phyloP scores from a whole-genome alignment of 1,140 invertebrate genomes.

The Pristionchus pacificus region DNA sequence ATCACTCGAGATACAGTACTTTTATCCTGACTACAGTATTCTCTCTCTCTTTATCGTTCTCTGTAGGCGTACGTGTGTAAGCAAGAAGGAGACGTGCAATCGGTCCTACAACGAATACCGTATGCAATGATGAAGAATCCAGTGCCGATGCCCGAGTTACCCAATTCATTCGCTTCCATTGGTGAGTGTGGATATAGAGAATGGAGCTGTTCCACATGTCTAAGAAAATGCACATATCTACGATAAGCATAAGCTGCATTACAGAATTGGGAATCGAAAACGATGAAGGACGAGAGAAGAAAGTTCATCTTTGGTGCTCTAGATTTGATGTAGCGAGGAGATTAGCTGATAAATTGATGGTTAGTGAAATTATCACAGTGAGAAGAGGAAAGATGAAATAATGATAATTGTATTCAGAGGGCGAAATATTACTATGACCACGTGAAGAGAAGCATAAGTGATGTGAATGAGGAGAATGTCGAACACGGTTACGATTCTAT shows the following conservation, averaged over 20 bases:
- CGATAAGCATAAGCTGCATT: not conserved
- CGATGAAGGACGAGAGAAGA: not conserved
- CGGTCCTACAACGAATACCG: slow-evolving; percentile 19
- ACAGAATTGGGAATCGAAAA: not conserved
- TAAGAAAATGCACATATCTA: not conserved
- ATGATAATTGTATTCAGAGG: not conserved
- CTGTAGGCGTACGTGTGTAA: slow-evolving; percentile 6
- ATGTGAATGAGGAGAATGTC: slow-evolving; percentile 3
- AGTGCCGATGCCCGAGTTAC: slow-evolving; percentile 17
- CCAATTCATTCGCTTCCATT: slow-evolving; percentile 19
- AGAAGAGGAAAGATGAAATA: too few relatives aligned
- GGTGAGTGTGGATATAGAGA: slow-evolving; percentile 19
- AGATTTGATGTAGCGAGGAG: slow-evolving; percentile 25
- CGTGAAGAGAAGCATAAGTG: slow-evolving; percentile 16
- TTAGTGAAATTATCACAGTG: too few relatives aligned
- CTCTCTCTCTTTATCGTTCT: not conserved
- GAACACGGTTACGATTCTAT: slow-evolving; percentile 2
- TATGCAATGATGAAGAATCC: slow-evolving; percentile 23
- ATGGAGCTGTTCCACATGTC: slow-evolving; percentile 14
- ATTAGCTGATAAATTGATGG: slow-evolving; percentile 28
- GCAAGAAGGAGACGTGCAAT: slow-evolving; percentile 16
- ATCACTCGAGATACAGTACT: not conserved
- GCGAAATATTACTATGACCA: slow-evolving; percentile 29
- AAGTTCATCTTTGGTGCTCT: slow-evolving; percentile 27
- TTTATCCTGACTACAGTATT: not conserved